Percentiles rank a stretch among this genome's conserved stretches.
phyloP scores from a whole-genome alignment of 92 coral and sea anemone genomes.

The Porites evermanni region DNA sequence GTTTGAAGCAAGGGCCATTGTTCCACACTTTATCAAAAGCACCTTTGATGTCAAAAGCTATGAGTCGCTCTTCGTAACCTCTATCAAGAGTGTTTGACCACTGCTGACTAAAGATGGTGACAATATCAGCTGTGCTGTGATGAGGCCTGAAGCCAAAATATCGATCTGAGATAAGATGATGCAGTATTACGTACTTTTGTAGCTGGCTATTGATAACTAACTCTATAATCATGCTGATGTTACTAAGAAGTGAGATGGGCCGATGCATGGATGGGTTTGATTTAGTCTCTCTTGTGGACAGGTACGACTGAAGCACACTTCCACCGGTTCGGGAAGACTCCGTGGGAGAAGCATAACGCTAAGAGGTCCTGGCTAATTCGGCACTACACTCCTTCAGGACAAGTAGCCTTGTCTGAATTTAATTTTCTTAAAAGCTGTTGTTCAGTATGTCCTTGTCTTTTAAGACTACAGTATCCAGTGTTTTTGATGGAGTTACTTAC shows the following conservation, averaged over 20 bases:
- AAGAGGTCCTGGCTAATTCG: neutral
- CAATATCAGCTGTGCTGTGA: neutral
- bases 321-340: constrained; percentile 7
- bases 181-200: neutral
- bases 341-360: neutral
- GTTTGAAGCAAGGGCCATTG: constrained; percentile 16
- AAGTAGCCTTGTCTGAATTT: too few relatives aligned
- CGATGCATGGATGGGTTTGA: too few relatives aligned
- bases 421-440: neutral
- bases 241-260: too few relatives aligned
- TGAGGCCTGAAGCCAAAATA: constrained; percentile 8
- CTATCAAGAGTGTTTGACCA: neutral
- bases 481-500: neutral
- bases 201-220: constrained; percentile 1
- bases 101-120: neutral
- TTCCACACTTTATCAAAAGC: constrained; percentile 15
- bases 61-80: neutral
- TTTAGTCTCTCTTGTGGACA: neutral
- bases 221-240: constrained; percentile 5
- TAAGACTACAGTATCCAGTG: neutral
- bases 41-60: neutral
- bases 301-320: neutral
- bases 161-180: neutral
- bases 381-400: neutral
- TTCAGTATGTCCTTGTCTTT: neutral